These are phyloP conservation scores for Empidonax alnorum DNA, from an alignment of 2,113 vertebrate genomes.

Conservation along the genomic window DNA sequence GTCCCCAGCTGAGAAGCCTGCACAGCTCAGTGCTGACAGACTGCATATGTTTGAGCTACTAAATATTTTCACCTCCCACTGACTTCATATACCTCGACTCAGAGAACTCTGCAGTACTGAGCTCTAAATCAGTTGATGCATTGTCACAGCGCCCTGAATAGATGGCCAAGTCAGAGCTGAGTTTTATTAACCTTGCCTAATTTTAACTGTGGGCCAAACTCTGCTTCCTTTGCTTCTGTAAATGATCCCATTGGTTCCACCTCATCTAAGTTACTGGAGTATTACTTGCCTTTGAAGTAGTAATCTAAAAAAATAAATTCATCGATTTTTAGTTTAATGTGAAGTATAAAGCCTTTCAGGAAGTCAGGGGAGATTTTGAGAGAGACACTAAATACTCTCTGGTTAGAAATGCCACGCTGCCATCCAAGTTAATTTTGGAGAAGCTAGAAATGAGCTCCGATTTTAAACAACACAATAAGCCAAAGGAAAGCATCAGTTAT, in stretches of 20 bases:
- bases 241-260: background rate
- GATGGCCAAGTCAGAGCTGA: background rate
- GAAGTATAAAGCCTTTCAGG: background rate
- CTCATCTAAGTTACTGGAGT: background rate
- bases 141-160: background rate
- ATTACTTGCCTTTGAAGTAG: background rate
- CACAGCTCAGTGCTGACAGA: background rate
- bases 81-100: background rate
- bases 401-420: background rate
- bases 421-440: background rate
- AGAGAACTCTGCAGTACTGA: background rate
- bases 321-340: background rate
- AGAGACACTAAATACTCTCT: background rate
- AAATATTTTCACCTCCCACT: background rate
- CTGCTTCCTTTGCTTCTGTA: background rate
- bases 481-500: background rate
- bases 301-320: background rate
- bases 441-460: background rate
- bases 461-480: background rate
- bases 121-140: background rate
- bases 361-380: background rate
- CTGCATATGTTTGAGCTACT: background rate
- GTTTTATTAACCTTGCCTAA: conserved; percentile 2
- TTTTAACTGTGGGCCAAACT: background rate
- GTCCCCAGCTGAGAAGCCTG: background rate